A percentile compares a stretch with the other conserved stretches of the same genome.
These are phyloP conservation scores for Lota lota DNA, from an alignment of 2,113 vertebrate species.

Conservation along the genomic window DNA sequence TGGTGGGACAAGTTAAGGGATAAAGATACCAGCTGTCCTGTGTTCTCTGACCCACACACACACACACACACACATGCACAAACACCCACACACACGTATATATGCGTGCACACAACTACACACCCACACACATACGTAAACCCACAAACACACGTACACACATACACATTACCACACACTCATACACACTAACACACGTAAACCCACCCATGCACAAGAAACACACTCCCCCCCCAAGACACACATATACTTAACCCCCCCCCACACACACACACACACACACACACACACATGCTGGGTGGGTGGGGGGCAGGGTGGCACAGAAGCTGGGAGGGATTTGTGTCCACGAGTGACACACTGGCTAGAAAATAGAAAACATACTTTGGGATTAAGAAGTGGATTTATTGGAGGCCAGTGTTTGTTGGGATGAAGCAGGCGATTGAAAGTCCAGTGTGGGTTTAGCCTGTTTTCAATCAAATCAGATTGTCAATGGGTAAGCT, in stretches of 20 bases:
- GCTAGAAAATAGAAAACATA: constrained; percentile 48
- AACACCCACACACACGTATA: no score
- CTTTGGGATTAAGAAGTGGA: constrained; percentile 76
- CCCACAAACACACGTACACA: no score
- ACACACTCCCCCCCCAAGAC: neutral
- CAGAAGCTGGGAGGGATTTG: constrained; percentile 53
- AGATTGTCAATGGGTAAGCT: constrained; percentile 62
- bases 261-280: constrained; percentile 14
- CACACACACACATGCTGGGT: neutral
- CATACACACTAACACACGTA: neutral
- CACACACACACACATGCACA: no score
- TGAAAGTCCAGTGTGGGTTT: constrained; percentile 69
- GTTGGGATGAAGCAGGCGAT: constrained; percentile 51
- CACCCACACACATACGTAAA: no score
- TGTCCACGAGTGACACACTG: constrained; percentile 45
- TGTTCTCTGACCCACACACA: no score
- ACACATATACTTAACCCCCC: constrained; percentile 1
- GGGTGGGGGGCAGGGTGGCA: constrained; percentile 30
- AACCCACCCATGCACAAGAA: neutral
- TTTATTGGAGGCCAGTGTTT: constrained; percentile 59
- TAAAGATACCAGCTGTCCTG: no score
- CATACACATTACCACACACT: neutral
- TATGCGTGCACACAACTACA: no score
- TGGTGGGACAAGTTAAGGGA: no score
- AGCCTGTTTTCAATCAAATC: constrained; percentile 71